A percentile compares a stretch with the other conserved stretches of the same genome.
phyloP scores from a whole-genome alignment of 92 coral and sea anemone genomes.

The Metridium senile region DNA sequence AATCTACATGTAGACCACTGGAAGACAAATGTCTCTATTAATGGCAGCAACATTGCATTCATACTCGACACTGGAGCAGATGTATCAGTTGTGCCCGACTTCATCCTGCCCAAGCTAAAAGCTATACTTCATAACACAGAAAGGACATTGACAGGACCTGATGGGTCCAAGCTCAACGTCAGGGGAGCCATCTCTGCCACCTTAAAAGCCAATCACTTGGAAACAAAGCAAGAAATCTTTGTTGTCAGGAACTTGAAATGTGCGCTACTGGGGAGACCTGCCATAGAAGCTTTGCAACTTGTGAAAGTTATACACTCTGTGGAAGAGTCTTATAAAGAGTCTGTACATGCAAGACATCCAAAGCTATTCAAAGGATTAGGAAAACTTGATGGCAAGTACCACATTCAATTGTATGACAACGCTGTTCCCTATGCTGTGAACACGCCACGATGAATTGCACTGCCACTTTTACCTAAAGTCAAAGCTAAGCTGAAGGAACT shows the following conservation, averaged over 20 bases:
- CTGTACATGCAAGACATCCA: neutral
- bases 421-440: conserved; percentile 44
- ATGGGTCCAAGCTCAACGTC: neutral
- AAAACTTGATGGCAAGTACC: conserved; percentile 28
- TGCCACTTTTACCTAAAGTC: conserved; percentile 48
- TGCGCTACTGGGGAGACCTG: neutral
- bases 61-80: neutral
- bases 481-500: conserved; percentile 33
- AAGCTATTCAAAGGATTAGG: neutral
- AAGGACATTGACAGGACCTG: neutral
- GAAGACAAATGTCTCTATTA: neutral
- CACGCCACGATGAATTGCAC: conserved; percentile 48
- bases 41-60: neutral
- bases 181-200: neutral
- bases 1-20: neutral
- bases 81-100: neutral
- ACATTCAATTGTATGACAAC: conserved; percentile 38
- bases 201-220: neutral
- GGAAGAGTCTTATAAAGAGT: neutral
- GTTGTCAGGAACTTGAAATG: neutral
- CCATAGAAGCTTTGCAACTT: neutral
- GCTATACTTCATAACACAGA: neutral
- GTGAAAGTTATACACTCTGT: neutral
- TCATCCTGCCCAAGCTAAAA: neutral
- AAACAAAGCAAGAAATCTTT: neutral